Evolutionary conservation across 64 coral and sea anemone genomes (phyloP), one percentile per base, ranked within the genome.

Genomic region (Porites australiensis): DNA sequence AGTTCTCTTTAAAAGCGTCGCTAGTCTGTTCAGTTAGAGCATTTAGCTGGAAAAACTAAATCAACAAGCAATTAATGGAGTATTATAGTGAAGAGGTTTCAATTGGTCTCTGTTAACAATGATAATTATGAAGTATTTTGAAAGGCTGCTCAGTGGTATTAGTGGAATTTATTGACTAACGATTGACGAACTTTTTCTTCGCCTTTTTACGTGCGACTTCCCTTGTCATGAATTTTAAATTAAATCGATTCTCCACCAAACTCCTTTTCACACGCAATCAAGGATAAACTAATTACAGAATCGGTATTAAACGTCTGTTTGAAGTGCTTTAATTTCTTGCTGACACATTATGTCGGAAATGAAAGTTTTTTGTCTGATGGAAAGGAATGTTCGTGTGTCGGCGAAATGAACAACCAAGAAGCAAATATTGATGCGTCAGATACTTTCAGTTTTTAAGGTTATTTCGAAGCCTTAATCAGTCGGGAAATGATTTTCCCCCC

Each of bases 241-340:
- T 74, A 74, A 74, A 74, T 74, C 71, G 44, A 74, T 37, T 77
- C 19, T n/a, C 74, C 47, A 52, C 74, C 3, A 60, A 58, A 59
- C 55, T 23, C 3, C 2, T 79, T 59, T 45, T 83, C 27, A 44
- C 81, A 68, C 62, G 61, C 62, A 47, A 16, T 63, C 45, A 59
- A 60, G 55, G 60, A 79, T 79, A 79, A 79, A 59, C 19, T 59
- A 79, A 59, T 79, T 79, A 66, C 44, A 15, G 44, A 46, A 74
- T 71, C 22, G 6, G 23, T 45, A 27, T 74, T 9, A 44, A 45
- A 64, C 58, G 49, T 5, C 60, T 66, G 15, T 37, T 37, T 37
- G 27, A 37, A 37, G 0, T 37, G 0, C 27, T 37, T 37, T 37
- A 37, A 8, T 3, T 50, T 68, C 62, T 83, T 3, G 44, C 44